These are phyloP conservation scores for Phrynocephalus vlangalii DNA, from an alignment of 2,797 vertebrate species.

Conservation along the genomic window DNA sequence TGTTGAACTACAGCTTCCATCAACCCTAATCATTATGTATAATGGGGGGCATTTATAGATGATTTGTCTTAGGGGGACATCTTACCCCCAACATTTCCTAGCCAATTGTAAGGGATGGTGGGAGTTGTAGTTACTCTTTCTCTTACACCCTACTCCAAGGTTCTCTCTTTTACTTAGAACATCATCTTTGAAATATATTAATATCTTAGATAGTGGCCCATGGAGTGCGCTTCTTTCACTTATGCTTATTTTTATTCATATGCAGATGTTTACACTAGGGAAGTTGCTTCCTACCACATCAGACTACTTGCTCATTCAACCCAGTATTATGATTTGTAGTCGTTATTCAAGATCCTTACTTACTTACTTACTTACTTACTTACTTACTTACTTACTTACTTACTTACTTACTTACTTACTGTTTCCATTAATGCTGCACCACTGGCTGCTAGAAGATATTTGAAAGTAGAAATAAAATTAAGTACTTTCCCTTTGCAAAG, in stretches of 20 bases:
- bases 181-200: not conserved
- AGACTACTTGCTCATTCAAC: not conserved
- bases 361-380: no score
- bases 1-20: no score
- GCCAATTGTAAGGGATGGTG: not conserved
- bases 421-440: not conserved
- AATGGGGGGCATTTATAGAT: not conserved
- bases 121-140: no score
- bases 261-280: not conserved
- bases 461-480: no score
- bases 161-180: no score
- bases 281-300: not conserved
- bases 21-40: no score
- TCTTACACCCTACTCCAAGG: no score
- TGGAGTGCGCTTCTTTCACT: not conserved
- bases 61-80: no score
- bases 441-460: not conserved
- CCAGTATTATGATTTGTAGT: not conserved
- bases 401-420: no score
- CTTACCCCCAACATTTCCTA: not conserved
- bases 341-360: no score
- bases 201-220: not conserved
- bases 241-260: not conserved
- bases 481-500: not conserved
- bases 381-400: no score